phyloP scores from a whole-genome alignment of 2,113 vertebrate genomes.

The Spizaetus ornatus region DNA sequence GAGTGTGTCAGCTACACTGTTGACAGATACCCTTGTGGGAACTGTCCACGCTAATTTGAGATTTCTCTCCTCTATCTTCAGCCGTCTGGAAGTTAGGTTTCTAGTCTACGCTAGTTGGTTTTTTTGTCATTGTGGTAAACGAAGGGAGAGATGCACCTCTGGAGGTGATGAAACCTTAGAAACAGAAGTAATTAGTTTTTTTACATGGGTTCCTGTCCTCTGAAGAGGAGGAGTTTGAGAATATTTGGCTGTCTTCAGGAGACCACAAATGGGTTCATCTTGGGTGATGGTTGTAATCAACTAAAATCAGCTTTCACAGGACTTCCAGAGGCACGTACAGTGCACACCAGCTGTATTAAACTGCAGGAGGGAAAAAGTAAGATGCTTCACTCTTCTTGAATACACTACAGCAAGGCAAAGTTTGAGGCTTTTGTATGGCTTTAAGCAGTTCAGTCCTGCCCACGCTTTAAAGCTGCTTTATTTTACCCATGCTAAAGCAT shows the following conservation, averaged over 20 bases:
- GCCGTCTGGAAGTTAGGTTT: background rate
- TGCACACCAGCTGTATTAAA: fast-evolving
- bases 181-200: background rate
- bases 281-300: background rate
- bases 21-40: background rate
- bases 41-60: background rate
- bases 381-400: background rate
- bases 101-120: background rate
- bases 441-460: background rate
- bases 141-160: background rate
- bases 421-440: background rate
- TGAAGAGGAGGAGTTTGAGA: background rate
- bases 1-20: background rate
- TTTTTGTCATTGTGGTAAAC: background rate
- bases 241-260: background rate
- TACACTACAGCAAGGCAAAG: background rate
- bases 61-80: background rate
- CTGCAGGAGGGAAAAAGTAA: background rate
- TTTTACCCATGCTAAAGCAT: background rate
- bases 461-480: background rate
- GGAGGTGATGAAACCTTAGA: background rate
- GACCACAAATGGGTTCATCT: background rate
- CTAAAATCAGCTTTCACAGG: background rate
- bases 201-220: background rate
- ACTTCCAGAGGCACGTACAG: background rate